A percentile compares a stretch with the other conserved stretches of the same genome.
phyloP scores from a whole-genome alignment of 1,140 invertebrate species.

The Drosophila aff. region DNA sequence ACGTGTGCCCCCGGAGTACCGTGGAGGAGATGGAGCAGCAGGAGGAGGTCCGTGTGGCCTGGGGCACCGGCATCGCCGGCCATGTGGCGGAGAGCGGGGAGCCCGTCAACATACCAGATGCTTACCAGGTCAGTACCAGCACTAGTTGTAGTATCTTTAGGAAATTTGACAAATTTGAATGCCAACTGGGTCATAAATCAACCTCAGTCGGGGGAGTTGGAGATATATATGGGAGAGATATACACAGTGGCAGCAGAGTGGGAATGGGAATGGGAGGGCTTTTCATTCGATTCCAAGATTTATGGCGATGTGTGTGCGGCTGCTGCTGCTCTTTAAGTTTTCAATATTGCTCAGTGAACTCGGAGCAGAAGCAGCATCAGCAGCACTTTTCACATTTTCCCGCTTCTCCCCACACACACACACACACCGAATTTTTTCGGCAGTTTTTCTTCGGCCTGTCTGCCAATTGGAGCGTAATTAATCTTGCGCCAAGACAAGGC shows the following conservation, averaged over 20 bases:
- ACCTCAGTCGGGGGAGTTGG: conserved; percentile 28
- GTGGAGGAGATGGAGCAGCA: conserved; percentile 96
- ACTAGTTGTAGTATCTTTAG: conserved; percentile 28
- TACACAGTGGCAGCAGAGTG: neutral
- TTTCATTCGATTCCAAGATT: conserved; percentile 62
- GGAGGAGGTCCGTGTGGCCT: conserved; percentile 96
- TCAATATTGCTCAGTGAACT: conserved; percentile 67
- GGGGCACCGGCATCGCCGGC: conserved; percentile 96
- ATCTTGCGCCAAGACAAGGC: conserved; percentile 65
- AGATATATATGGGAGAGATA: conserved; percentile 7
- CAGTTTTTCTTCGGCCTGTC: conserved; percentile 51
- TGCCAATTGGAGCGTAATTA: conserved; percentile 78
- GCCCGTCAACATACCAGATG: conserved; percentile 97
- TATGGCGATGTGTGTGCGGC: conserved; percentile 46
- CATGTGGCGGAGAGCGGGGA: conserved; percentile 97
- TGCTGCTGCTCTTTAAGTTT: conserved; percentile 45
- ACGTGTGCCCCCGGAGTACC: conserved; percentile 95
- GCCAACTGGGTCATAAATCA: conserved; percentile 67
- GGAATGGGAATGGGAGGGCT: neutral
- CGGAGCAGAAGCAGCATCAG: conserved; percentile 1
- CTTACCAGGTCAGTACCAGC: conserved; percentile 92
- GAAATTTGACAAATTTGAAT: conserved; percentile 81
- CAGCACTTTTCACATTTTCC: conserved; percentile 46
- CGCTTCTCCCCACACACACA: neutral
- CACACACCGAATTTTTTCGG: conserved; percentile 21